Base-by-base conservation (phyloP, 2,113 vertebrate species). In the Cairina moschata region DNA sequence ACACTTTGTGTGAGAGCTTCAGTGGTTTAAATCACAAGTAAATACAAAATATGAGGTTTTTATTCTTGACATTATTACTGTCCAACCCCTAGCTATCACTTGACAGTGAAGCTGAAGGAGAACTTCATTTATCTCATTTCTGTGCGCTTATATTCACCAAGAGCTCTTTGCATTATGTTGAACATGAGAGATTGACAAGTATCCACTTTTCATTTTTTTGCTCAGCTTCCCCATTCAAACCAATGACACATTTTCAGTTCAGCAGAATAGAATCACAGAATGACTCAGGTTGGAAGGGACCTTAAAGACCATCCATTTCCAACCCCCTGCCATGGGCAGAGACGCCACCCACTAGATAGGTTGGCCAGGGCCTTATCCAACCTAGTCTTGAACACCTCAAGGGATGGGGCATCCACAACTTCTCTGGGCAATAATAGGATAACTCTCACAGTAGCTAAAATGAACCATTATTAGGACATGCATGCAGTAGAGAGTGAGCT, bases 381-480 rank as follows among this genome's bases (percentile, higher is more conserved):
- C 46, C 46, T 48, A 20, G 46, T 48, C 46, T 48, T 48, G 46
- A 48, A 48, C 46, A 48, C 46, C 46, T 48, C 46, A 20, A 48
- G 46, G 46, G 20, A 48, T 48, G 46, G 20, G 46, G 46, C 10
- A 48, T 48, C 46, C 46, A 48, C 9, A 48, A 21, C 10, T 48
- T 48, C 20, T 48, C 46, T 48, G 46, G 20, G 46, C 20, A 21
- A 21, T 29, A n/a, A 16, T 16, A 72, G 56, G 16, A 7, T 88
- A 48, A 18, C 29, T 72, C 50, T 78, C 2, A 1, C 6, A 11
- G 56, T 13, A 42, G 28, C 29, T 72, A 46, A 78, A 86, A 54
- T 12, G 1, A 73, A 56, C 28, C 0, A 0, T n/a, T 31, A 34
- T 32, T 34, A 60, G 69, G 38, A 48, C 6, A 14, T 3, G 20